Base-by-base conservation (phyloP, 2,888 invertebrate species). In the Hypomecis atomaria region DNA sequence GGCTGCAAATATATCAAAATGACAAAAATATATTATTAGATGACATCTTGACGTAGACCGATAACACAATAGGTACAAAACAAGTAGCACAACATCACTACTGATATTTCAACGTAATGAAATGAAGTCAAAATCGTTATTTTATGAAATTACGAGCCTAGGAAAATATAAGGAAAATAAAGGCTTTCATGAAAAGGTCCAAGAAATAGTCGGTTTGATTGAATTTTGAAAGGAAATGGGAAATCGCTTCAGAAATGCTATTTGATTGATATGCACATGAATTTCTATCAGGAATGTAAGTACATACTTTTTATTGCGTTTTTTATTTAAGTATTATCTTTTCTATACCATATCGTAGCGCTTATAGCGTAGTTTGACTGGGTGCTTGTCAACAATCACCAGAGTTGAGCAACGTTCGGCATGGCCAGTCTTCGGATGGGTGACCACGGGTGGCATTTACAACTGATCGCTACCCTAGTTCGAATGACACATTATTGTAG, bases 111-210 rank as follows among this genome's bases (percentile, higher is more conserved):
- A 42, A 56, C 44, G 36, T 65, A 67, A 71, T 61, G 57, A 64
- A 67, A 65, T 67, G 52, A 62, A 62, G 56, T 49, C 55, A 63
- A 67, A 66, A 63, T 62, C 50, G 62, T 62, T 62, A 67, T 55
- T 55, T 65, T 50, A 66, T 62, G 58, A 43, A 65, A 56, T 64
- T 37, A 52, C 62, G 42, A 68, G 52, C 55, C 55, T 40, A 55
- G 59, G 44, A 58, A 58, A 57, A 56, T 62, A 65, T 44, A 50
- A 60, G 55, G 57, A 62, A 64, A 67, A 59, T 56, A 59, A 59
- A 42, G n/a, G 23, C 42, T 47, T 58, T 64, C 52, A 50, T 36
- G 40, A 13, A 52, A 60, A 59, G 53, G 45, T 44, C 42, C 52
- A 47, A 37, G 44, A 50, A 55, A 59, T 59, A 40, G 63, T 45